Conservation (phyloP, 53 echinoderm and acorn worm species). For the Paracentrotus lividus region DNA sequence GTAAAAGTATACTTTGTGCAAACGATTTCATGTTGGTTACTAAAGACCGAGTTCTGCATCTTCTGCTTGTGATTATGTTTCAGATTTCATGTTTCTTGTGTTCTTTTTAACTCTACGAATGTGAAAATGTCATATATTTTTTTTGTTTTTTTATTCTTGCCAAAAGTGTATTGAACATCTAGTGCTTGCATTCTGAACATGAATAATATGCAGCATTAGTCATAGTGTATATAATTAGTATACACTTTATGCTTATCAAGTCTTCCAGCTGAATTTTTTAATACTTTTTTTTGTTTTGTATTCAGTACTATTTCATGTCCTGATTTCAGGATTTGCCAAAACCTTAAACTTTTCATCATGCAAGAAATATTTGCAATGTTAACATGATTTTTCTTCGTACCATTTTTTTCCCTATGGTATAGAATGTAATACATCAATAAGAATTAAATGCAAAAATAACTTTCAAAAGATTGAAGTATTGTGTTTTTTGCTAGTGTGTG, state of each 20-base stretch:
- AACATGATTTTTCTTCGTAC: too few species aligned
- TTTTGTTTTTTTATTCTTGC: background rate
- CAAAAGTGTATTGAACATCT: background rate
- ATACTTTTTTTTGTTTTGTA: background rate
- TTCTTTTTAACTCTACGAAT: too few species aligned
- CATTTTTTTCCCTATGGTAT: too few species aligned
- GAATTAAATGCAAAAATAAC: background rate
- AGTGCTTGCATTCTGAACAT: background rate
- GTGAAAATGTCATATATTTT: too few species aligned
- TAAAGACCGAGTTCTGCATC: too few species aligned
- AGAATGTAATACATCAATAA: background rate
- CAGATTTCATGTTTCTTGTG: too few species aligned
- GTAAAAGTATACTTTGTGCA: too few species aligned
- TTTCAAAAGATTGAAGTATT: background rate
- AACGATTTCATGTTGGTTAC: too few species aligned
- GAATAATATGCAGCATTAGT: too few species aligned
- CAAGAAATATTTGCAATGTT: background rate
- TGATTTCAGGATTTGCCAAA: background rate
- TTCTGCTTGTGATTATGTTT: too few species aligned
- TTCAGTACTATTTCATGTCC: background rate
- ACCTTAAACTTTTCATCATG: background rate
- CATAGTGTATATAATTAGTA: background rate
- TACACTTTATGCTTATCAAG: background rate
- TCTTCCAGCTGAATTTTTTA: background rate
- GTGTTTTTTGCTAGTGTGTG: background rate